A percentile compares a stretch with the other conserved stretches of the same genome.
phyloP scores from a whole-genome alignment of 2,797 vertebrate genomes.

The Heterohyrax brucei region DNA sequence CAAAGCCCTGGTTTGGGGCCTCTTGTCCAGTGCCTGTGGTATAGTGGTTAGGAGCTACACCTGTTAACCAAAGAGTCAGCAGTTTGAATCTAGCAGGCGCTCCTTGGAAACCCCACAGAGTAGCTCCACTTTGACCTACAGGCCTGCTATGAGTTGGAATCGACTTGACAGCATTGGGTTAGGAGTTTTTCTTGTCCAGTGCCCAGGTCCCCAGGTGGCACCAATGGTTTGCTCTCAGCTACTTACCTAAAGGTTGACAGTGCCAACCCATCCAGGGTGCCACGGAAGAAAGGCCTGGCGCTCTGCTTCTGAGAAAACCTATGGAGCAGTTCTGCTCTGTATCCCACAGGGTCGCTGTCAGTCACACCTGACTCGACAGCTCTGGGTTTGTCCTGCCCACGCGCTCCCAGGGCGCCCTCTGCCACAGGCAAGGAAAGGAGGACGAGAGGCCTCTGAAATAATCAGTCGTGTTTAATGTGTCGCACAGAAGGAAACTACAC shows the following conservation, averaged over 20 bases:
- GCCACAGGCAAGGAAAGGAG: not conserved
- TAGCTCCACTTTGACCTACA: no score
- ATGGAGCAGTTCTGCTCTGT: not conserved
- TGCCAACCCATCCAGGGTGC: not conserved
- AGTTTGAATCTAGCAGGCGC: no score
- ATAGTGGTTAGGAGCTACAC: no score
- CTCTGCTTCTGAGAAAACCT: not conserved
- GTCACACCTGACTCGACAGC: not conserved
- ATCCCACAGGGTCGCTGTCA: not conserved
- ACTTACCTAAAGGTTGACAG: not conserved
- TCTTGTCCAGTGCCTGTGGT: no score
- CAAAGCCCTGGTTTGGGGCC: not conserved
- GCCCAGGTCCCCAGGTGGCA: not conserved
- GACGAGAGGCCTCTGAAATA: conserved; percentile 77
- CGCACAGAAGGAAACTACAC: conserved; percentile 97
- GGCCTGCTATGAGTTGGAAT: no score
- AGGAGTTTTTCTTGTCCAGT: not conserved
- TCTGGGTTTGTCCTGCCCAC: not conserved
- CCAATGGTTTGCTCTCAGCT: not conserved
- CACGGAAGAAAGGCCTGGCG: not conserved
- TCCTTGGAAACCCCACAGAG: no score
- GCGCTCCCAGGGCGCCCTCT: rapidly evolving
- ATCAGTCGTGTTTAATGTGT: conserved; percentile 95
- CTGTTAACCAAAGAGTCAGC: no score
- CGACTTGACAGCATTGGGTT: no score